Conservation (phyloP, 1,140 invertebrate genomes). For the Drosophila tristis region DNA sequence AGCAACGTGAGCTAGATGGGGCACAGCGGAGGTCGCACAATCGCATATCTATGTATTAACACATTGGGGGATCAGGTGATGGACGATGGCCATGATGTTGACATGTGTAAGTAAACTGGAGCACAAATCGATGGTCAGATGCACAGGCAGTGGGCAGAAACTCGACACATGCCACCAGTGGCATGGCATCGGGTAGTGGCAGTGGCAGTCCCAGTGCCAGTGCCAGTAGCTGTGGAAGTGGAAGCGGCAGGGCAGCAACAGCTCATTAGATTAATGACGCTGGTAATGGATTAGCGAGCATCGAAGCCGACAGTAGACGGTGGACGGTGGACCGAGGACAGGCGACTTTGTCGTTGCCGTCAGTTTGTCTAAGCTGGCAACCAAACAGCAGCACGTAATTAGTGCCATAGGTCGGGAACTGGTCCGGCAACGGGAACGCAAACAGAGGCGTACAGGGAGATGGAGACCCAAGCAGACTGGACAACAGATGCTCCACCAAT, state of each 20-base stretch:
- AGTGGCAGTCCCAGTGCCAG: conserved; percentile 17
- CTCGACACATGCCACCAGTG: conserved; percentile 55
- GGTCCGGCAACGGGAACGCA: conserved; percentile 8
- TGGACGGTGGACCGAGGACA: conserved; percentile 7
- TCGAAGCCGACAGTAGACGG: conserved; percentile 47
- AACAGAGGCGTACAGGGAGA: too few species aligned
- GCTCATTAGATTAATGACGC: conserved; percentile 81
- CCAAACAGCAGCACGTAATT: conserved; percentile 71
- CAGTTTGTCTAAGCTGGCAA: conserved; percentile 63
- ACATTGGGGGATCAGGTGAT: conserved; percentile 70
- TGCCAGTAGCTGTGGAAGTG: conserved; percentile 2
- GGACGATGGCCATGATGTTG: conserved; percentile 57
- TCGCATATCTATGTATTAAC: conserved; percentile 63
- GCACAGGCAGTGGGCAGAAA: conserved; percentile 21
- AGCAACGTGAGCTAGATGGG: conserved; percentile 9
- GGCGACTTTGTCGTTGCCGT: conserved; percentile 60
- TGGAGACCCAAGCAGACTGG: conserved; percentile 16
- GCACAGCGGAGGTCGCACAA: background rate
- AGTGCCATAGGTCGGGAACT: conserved; percentile 63
- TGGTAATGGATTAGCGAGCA: conserved; percentile 79
- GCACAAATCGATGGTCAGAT: conserved; percentile 30
- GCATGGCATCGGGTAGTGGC: conserved; percentile 18
- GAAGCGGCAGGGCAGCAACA: conserved; percentile 41
- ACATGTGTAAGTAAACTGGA: conserved; percentile 67
- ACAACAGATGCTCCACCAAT: conserved; percentile 36